phyloP scores from a whole-genome alignment of 2,888 invertebrate species.

The Agonopterix subpropinquella region DNA sequence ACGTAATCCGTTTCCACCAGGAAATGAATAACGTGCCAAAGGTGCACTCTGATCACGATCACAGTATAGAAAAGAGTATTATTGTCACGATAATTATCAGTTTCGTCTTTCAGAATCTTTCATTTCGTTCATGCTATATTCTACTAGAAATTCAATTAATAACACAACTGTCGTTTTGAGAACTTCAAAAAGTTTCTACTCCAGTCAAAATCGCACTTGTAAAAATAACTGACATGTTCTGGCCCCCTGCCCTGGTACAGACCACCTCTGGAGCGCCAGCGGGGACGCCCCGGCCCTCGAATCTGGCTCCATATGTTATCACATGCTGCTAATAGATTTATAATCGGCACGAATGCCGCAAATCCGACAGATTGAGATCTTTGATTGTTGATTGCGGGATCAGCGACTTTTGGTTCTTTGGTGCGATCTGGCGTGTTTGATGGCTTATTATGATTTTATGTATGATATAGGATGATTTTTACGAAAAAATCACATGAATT shows the following conservation, averaged over 20 bases:
- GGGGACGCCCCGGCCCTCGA: constrained; percentile 29
- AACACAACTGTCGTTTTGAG: background rate
- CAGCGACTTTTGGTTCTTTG: constrained; percentile 6
- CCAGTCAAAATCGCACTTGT: constrained; percentile 1
- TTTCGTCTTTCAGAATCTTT: too few species aligned
- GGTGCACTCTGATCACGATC: too few species aligned
- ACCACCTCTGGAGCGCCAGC: constrained; percentile 41
- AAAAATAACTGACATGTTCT: constrained; percentile 22
- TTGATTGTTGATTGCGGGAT: constrained; percentile 28
- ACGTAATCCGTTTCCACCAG: too few species aligned
- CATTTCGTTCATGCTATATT: too few species aligned
- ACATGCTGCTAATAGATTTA: constrained; percentile 53
- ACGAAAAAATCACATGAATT: too few species aligned
- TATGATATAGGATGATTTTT: too few species aligned
- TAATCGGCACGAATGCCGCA: constrained; percentile 60
- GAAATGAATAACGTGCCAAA: too few species aligned
- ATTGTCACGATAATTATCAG: too few species aligned
- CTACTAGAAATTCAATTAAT: too few species aligned
- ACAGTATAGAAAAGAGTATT: too few species aligned
- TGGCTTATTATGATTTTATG: background rate
- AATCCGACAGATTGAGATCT: constrained; percentile 46
- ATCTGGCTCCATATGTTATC: constrained; percentile 56
- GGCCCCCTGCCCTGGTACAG: constrained; percentile 13
- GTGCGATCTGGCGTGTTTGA: background rate
- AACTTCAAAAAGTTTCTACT: background rate